Evolutionary conservation across 2,797 vertebrate genomes (phyloP).

Genomic region (Coracias cyanogaster): DNA sequence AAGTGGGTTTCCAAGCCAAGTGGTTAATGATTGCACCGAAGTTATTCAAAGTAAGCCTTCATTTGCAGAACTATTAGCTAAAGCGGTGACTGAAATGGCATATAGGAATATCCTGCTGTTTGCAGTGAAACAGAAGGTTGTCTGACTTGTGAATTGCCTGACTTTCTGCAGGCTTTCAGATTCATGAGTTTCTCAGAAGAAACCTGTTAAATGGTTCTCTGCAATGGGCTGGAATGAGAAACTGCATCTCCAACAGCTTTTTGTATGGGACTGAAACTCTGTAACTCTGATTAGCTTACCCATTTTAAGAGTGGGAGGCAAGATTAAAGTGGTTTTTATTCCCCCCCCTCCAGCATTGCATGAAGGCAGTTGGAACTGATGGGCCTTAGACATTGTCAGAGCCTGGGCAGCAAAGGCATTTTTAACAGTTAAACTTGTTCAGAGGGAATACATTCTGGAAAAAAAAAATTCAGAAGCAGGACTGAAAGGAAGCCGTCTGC

Average conservation of each 20-base stretch:
- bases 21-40: slow-evolving; percentile 63
- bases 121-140: slow-evolving; percentile 18
- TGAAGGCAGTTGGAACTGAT: background rate
- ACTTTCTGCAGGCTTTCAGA: slow-evolving; percentile 27
- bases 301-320: background rate
- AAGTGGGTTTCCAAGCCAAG: slow-evolving; percentile 64
- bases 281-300: background rate
- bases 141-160: background rate
- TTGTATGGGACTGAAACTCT: background rate
- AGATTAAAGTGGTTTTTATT: background rate
- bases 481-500: background rate
- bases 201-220: background rate
- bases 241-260: background rate
- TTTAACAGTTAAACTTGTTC: background rate
- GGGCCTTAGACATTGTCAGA: background rate
- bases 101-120: slow-evolving; percentile 52
- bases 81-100: slow-evolving; percentile 14
- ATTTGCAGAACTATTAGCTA: slow-evolving; percentile 53
- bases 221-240: background rate
- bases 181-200: slow-evolving; percentile 10
- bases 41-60: slow-evolving; percentile 60
- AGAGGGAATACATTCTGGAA: background rate
- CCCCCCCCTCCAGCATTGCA: background rate
- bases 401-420: background rate
- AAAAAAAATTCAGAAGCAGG: background rate